phyloP scores from a whole-genome alignment of 2,888 invertebrate species.

The Stenurella melanura region DNA sequence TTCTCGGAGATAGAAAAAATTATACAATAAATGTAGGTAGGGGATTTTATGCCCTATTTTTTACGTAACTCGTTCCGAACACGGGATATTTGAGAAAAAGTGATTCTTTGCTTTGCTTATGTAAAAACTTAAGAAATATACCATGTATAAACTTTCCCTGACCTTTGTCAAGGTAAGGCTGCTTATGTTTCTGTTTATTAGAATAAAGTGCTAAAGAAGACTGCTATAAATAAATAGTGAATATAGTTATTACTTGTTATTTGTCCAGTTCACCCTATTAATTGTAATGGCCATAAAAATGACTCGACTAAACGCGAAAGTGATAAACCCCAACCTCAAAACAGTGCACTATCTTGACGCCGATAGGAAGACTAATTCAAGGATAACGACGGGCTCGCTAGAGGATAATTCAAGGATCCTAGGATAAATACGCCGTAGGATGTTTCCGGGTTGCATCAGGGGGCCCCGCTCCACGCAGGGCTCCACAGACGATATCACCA shows the following conservation, averaged over 20 bases:
- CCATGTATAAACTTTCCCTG: too few relatives aligned
- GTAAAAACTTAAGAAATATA: too few relatives aligned
- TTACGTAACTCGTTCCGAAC: too few relatives aligned
- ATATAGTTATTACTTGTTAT: background rate
- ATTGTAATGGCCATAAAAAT: slow-evolving; percentile 6
- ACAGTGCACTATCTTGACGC: slow-evolving; percentile 4
- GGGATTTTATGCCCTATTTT: too few relatives aligned
- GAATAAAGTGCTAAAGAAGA: too few relatives aligned
- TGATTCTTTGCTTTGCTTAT: too few relatives aligned
- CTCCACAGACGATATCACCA: slow-evolving; percentile 85
- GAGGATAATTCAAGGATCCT: slow-evolving; percentile 48
- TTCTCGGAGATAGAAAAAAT: too few relatives aligned
- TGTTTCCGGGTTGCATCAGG: slow-evolving; percentile 83
- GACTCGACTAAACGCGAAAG: slow-evolving; percentile 19
- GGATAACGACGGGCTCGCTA: slow-evolving; percentile 36
- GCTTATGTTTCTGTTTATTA: too few relatives aligned
- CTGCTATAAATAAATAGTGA: background rate
- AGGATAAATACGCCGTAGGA: slow-evolving; percentile 61
- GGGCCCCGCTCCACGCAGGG: slow-evolving; percentile 83
- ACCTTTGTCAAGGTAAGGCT: too few relatives aligned
- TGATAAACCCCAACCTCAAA: slow-evolving; percentile 4
- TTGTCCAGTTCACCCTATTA: background rate
- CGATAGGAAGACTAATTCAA: slow-evolving; percentile 27
- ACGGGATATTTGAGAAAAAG: too few relatives aligned
- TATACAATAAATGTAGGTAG: too few relatives aligned